A percentile compares a stretch with the other conserved stretches of the same genome.
Conservation (phyloP, 2,888 invertebrate species). For the Agrotis segetum region DNA sequence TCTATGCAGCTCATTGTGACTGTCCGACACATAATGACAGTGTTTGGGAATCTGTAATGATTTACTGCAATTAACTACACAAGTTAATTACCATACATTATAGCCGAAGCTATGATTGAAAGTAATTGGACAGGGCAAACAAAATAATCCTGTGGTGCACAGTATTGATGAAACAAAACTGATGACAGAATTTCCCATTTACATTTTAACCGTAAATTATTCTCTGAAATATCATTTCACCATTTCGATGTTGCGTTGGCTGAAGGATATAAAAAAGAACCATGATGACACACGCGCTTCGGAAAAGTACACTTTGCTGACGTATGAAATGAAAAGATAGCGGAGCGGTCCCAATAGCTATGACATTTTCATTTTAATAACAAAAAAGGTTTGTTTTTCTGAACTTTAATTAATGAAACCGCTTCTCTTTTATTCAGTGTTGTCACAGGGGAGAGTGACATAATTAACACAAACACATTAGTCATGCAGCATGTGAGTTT, state of each 20-base stretch:
- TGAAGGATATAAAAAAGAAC: constrained; percentile 41
- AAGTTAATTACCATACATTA: constrained; percentile 51
- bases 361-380: constrained; percentile 39
- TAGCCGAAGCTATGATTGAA: constrained; percentile 33
- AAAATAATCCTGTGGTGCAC: constrained; percentile 33
- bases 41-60: constrained; percentile 40
- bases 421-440: constrained; percentile 44
- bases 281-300: constrained; percentile 28
- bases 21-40: constrained; percentile 33
- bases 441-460: constrained; percentile 45
- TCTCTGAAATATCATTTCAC: constrained; percentile 44
- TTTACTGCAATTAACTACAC: constrained; percentile 28
- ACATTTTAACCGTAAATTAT: constrained; percentile 43
- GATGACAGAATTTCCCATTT: constrained; percentile 37
- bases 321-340: constrained; percentile 54
- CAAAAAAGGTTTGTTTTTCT: constrained; percentile 48
- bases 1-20: constrained; percentile 28
- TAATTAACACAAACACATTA: constrained; percentile 52
- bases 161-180: constrained; percentile 21
- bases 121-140: constrained; percentile 31
- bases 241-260: constrained; percentile 36
- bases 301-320: constrained; percentile 44
- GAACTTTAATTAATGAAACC: constrained; percentile 37
- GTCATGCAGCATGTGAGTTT: constrained; percentile 46
- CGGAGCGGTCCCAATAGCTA: constrained; percentile 16